Conservation (phyloP, 2,113 vertebrate species). For the Phaetusa simplex region DNA sequence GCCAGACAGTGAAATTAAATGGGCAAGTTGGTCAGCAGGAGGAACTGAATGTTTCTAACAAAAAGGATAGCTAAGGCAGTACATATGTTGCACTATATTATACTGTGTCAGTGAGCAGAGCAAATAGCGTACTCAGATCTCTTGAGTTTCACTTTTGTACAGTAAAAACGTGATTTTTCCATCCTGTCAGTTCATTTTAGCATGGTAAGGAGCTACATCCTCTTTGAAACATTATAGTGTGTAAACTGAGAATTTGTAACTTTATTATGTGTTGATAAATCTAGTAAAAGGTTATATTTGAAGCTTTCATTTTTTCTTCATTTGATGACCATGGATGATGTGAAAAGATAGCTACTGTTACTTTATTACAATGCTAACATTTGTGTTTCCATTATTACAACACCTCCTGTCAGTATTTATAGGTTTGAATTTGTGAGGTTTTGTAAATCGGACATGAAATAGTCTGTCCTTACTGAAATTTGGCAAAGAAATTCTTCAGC, state of each 20-base stretch:
- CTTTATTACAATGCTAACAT: background rate
- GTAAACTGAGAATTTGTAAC: background rate
- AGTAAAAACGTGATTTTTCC: background rate
- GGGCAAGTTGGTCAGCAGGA: background rate
- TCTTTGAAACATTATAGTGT: background rate
- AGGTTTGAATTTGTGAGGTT: background rate
- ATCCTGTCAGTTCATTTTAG: background rate
- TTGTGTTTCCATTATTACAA: background rate
- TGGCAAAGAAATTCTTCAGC: background rate
- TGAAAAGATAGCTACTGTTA: background rate
- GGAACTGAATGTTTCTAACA: background rate
- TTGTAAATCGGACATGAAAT: background rate
- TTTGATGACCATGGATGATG: background rate
- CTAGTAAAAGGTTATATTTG: background rate
- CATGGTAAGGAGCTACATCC: too few species aligned
- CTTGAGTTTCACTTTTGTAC: background rate
- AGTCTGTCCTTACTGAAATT: background rate
- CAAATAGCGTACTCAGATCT: accelerated
- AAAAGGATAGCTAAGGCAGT: background rate
- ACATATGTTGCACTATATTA: background rate
- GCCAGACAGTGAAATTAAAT: background rate
- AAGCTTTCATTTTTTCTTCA: background rate
- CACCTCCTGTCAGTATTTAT: background rate
- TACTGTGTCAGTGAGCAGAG: background rate
- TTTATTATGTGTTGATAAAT: background rate